phyloP scores from a whole-genome alignment of 2,888 invertebrate genomes.

The Panzeria rudis region DNA sequence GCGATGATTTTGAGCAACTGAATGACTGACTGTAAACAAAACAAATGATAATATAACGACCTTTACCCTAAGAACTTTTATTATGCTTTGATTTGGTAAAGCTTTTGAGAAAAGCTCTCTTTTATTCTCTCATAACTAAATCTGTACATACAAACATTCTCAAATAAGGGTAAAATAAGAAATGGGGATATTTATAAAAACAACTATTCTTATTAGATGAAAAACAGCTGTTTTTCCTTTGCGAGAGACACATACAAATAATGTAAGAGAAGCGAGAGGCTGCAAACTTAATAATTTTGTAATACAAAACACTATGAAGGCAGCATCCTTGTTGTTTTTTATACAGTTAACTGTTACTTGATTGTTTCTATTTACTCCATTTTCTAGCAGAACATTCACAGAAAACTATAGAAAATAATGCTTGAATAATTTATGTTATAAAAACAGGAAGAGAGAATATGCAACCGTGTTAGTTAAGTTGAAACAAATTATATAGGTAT shows the following conservation, averaged over 20 bases:
- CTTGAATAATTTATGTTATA: background rate
- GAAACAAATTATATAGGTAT: background rate
- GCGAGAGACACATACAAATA: too few relatives aligned
- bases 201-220: background rate
- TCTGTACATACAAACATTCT: background rate
- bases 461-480: background rate
- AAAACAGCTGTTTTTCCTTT: conserved; percentile 38
- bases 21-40: conserved; percentile 55
- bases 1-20: conserved; percentile 60
- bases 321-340: background rate
- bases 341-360: background rate
- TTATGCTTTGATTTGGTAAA: conserved; percentile 23
- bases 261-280: background rate
- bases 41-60: conserved; percentile 61
- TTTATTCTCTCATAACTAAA: background rate
- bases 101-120: conserved; percentile 26
- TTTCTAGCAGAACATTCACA: background rate
- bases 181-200: background rate
- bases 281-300: conserved; percentile 11
- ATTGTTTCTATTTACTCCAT: background rate
- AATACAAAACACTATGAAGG: conserved; percentile 7
- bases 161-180: conserved; percentile 15
- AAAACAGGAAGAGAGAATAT: background rate
- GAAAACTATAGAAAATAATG: background rate
- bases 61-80: conserved; percentile 44